Conservation (phyloP, 2,113 vertebrate genomes). For the Edolisoma coerulescens region DNA sequence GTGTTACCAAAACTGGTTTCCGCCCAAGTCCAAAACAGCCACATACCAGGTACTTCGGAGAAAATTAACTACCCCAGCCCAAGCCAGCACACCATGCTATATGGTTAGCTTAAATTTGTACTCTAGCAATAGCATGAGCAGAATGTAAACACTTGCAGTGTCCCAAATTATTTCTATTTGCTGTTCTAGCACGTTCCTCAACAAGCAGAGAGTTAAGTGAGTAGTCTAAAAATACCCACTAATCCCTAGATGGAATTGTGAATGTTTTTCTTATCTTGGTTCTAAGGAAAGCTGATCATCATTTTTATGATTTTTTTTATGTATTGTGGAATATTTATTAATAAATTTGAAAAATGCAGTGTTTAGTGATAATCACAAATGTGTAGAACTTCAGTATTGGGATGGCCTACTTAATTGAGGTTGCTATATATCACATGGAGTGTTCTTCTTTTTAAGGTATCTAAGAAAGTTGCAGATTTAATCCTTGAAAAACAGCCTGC, state of each 20-base stretch:
- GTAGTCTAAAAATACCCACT: background rate
- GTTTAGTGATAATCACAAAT: background rate
- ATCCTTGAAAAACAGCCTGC: constrained; percentile 98
- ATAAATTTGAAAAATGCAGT: background rate
- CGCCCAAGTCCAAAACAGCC: background rate
- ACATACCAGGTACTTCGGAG: background rate
- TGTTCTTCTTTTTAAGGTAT: constrained; percentile 80
- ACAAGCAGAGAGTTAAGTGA: background rate
- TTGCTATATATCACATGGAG: background rate
- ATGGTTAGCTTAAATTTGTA: background rate
- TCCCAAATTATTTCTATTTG: background rate
- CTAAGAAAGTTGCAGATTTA: constrained; percentile 96
- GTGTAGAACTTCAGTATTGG: background rate
- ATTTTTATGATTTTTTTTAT: background rate
- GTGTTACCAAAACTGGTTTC: background rate
- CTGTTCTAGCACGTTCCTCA: background rate
- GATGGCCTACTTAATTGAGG: background rate
- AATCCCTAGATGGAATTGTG: background rate
- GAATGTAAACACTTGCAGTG: background rate
- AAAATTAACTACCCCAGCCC: background rate
- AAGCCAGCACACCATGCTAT: background rate
- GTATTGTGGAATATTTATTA: background rate
- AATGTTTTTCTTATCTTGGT: background rate
- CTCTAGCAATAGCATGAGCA: background rate
- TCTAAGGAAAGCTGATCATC: background rate